Base-by-base conservation (phyloP, 2,888 invertebrate genomes). In the Oithona nana region DNA sequence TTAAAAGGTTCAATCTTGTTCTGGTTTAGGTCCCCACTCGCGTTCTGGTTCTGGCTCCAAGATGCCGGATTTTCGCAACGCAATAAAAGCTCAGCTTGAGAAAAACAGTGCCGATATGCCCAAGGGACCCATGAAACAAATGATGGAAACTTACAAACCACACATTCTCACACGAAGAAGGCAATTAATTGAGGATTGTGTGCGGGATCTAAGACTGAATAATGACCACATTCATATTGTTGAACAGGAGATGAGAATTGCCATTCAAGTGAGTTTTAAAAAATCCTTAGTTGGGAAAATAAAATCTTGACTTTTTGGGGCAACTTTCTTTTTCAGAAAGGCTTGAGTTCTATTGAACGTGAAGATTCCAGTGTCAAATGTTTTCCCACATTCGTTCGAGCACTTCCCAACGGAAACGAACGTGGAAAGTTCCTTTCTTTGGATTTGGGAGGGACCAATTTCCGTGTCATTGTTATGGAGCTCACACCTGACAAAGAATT, bases 361-460 rank as follows among this genome's bases (percentile, higher is more conserved):
- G 76, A 79, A 0, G 76, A 78, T 61, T 80, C 95, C 24, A 82
- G 83, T 69, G 85, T 95, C 62, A 94, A 94, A 76, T 95, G 95
- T 77, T 92, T 87, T 74, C 85, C 88, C 58, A 94, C 95, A 6
- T 97, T 92, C 73, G 94, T 97, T 59, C 87, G 93, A 74, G 86
- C 89, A 75, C 80, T 95, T 67, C 95, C 95, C 28, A 86, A 90
- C 76, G 94, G 94, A 71, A 83, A 85, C 77, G 93, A 93, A 77
- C 79, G 80, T 66, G 95, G 97, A 65, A 88, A 92, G 77, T 95
- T 92, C 75, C 76, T 98, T 71, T 95, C 97, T 2, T 79, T 98
- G 69, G 97, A 98, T 77, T 80, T 98, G 71, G 97, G 97, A 62
- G 97, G 97, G 59, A 97, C 95, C 60, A 97, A 98, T 75, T 97